These are phyloP conservation scores for Scolopax bukidnonensis DNA, from an alignment of 2,797 vertebrate species.

Conservation along the genomic window DNA sequence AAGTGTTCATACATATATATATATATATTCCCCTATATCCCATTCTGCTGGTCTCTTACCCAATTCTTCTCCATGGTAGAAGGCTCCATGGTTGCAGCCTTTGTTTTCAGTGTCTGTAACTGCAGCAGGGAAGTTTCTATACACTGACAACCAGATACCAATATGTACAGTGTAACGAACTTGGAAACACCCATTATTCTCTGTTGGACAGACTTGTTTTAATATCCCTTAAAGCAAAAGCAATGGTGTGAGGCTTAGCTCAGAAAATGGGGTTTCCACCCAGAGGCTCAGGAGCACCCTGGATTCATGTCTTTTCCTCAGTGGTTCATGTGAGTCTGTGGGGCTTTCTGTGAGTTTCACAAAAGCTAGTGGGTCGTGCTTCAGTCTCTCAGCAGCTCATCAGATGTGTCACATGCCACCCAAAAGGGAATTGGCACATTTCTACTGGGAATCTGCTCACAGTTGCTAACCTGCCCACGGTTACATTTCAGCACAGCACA, in stretches of 20 bases:
- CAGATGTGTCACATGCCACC: background rate
- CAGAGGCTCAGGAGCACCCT: background rate
- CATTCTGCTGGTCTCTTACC: background rate
- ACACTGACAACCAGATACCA: background rate
- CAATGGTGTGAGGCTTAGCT: background rate
- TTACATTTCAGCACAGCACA: background rate
- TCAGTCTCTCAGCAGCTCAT: background rate
- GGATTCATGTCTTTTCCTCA: background rate
- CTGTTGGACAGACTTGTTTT: background rate
- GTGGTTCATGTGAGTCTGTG: background rate
- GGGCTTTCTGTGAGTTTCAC: background rate
- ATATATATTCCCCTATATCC: background rate
- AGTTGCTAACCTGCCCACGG: background rate
- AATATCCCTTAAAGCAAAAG: background rate
- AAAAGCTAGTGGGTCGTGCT: fast-evolving
- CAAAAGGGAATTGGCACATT: background rate
- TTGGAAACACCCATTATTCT: background rate
- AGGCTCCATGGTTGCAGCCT: background rate
- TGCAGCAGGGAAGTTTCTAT: background rate
- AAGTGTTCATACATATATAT: background rate
- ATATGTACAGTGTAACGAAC: background rate
- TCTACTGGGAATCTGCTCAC: background rate
- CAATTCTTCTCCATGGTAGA: background rate
- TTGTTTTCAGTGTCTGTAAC: conserved; percentile 22
- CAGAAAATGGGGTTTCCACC: background rate